These are phyloP conservation scores for Machimus atricapillus DNA, from an alignment of 2,888 invertebrate species.

Conservation along the genomic window DNA sequence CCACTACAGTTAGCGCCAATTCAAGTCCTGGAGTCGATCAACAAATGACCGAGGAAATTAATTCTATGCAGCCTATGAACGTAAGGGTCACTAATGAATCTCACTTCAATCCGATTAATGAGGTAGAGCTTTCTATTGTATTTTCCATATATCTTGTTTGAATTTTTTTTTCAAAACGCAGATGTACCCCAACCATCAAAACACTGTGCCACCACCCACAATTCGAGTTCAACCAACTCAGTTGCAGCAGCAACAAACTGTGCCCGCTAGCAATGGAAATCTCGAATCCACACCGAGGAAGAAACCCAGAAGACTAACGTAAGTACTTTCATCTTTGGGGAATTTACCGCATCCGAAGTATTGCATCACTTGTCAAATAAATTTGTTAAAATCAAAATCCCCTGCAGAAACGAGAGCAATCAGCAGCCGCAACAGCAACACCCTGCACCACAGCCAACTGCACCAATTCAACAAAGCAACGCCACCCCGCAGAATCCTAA, in stretches of 20 bases:
- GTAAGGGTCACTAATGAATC: slow-evolving; percentile 54
- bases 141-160: background rate
- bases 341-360: background rate
- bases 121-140: slow-evolving; percentile 50
- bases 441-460: background rate
- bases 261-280: slow-evolving; percentile 57
- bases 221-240: slow-evolving; percentile 15
- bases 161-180: slow-evolving; percentile 45
- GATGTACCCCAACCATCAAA: slow-evolving; percentile 58
- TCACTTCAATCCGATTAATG: slow-evolving; percentile 62
- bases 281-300: slow-evolving; percentile 77
- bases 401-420: slow-evolving; percentile 56
- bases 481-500: background rate
- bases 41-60: slow-evolving; percentile 62
- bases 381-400: background rate
- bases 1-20: slow-evolving; percentile 87
- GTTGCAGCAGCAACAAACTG: slow-evolving; percentile 51
- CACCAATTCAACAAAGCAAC: slow-evolving; percentile 31
- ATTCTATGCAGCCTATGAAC: slow-evolving; percentile 52
- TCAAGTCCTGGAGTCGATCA: slow-evolving; percentile 77
- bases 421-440: slow-evolving; percentile 46
- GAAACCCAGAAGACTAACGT: slow-evolving; percentile 90
- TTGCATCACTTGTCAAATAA: background rate
- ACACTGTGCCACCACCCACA: slow-evolving; percentile 5
- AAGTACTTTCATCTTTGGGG: slow-evolving; percentile 57